Percentiles rank a stretch among this genome's conserved stretches.
Evolutionary conservation across 23 tunicate genomes (phyloP).

Genomic region (Styela clava): DNA sequence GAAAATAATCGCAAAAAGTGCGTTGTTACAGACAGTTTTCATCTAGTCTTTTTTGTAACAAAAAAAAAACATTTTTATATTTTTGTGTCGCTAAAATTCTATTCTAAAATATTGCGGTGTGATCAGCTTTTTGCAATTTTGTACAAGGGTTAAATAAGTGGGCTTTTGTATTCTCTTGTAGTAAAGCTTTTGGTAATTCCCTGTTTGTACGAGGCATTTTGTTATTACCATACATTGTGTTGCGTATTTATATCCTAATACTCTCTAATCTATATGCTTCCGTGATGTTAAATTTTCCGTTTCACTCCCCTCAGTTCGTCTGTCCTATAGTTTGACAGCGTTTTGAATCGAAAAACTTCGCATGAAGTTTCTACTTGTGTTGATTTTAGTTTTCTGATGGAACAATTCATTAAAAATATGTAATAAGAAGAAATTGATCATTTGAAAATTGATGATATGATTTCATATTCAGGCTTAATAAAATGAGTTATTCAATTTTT

Average conservation of each 20-base stretch:
- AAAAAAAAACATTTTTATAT: background rate
- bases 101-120: background rate
- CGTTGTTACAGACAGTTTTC: too few relatives aligned
- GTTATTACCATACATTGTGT: background rate
- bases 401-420: too few relatives aligned
- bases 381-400: background rate
- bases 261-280: background rate
- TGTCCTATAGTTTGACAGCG: background rate
- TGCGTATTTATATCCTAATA: background rate
- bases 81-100: background rate
- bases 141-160: slow-evolving; percentile 9
- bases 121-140: background rate
- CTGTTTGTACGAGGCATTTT: background rate
- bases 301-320: background rate
- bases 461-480: too few relatives aligned
- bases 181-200: background rate
- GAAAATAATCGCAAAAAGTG: too few relatives aligned
- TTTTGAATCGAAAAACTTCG: background rate
- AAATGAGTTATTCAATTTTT: too few relatives aligned
- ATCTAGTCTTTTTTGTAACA: background rate
- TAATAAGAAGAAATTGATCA: too few relatives aligned
- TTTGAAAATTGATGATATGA: too few relatives aligned
- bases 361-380: background rate
- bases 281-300: background rate
- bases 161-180: slow-evolving; percentile 3